A percentile compares a stretch with the other conserved stretches of the same genome.
Conservation (phyloP, 2,888 invertebrate species). For the Pegoplata infirma region DNA sequence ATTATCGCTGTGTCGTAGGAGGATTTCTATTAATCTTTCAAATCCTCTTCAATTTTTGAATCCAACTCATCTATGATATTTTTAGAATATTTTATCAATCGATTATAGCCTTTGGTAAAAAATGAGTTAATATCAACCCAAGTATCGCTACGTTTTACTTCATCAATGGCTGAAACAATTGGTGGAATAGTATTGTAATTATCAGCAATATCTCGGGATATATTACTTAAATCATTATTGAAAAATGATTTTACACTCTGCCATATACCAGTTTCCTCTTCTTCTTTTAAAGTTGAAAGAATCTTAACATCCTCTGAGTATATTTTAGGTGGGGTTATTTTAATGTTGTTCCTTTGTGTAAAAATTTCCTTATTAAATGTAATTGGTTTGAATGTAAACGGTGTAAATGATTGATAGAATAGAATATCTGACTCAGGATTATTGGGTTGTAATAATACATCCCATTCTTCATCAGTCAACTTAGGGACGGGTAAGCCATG, state of each 20-base stretch:
- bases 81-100: background rate
- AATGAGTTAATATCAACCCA: constrained; percentile 23
- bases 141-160: constrained; percentile 13
- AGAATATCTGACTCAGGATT: background rate
- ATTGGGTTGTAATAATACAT: background rate
- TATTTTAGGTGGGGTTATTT: too few species aligned
- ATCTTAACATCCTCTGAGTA: background rate
- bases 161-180: constrained; percentile 8
- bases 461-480: background rate
- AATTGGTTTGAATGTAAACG: constrained; percentile 12
- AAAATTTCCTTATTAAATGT: background rate
- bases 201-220: background rate
- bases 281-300: background rate
- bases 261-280: constrained; percentile 22
- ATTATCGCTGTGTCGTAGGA: too few species aligned
- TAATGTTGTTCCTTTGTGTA: background rate
- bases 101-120: constrained; percentile 6
- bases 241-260: constrained; percentile 22
- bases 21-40: too few species aligned
- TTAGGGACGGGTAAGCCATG: background rate
- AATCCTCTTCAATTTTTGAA: background rate
- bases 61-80: background rate
- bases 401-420: background rate
- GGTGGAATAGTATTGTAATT: constrained; percentile 20
- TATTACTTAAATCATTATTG: constrained; percentile 16